Evolutionary conservation across 2,888 invertebrate genomes (phyloP), one percentile per base, ranked within the genome.

Genomic region (Euphydryas editha): DNA sequence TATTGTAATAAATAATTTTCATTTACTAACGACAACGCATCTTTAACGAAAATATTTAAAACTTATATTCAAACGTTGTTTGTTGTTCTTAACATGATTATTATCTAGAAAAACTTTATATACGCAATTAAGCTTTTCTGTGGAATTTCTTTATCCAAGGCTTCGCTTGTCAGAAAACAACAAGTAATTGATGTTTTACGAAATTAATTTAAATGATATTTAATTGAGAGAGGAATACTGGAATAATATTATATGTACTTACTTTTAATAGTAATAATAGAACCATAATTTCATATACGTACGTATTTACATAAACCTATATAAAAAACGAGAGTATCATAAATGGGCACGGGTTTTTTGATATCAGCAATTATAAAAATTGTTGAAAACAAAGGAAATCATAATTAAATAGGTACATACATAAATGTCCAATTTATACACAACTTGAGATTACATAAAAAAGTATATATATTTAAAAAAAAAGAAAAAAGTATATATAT

Each of bases 21-120:
- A 24, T 15, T 24, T 20, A 11, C 1, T 13, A 21, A 51, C 24
- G 15, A 24, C 13, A 21, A 51, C 15, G 15, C 21, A 13, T 51
- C n/a, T n/a, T 15, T 51, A 51, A 51, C 24, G 21, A n/a, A n/a
- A n/a, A n/a, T n/a, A n/a, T 24, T 51, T 6, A 15, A 24, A 13
- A 24, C 21, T 24, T 13, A 21, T 21, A 49, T 24, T 21, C 49
- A 49, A 21, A 49, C 49, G 21, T 49, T 49, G 49, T 21, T 49
- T 21, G 21, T 49, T 49, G 49, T 21, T 49, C 21, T 21, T 49
- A 49, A 42, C 42, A n/a, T 44, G 42, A 24, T 51, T 51, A 21
- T 51, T 51, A 24, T 24, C 49, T 8, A 51, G 21, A 24, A 51
- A 51, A 51, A 51, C 21, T 51, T 51, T 51, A 24, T 51, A 15